A percentile compares a stretch with the other conserved stretches of the same genome.
phyloP scores from a whole-genome alignment of 2,888 invertebrate species.

The Drosophila diplacantha region DNA sequence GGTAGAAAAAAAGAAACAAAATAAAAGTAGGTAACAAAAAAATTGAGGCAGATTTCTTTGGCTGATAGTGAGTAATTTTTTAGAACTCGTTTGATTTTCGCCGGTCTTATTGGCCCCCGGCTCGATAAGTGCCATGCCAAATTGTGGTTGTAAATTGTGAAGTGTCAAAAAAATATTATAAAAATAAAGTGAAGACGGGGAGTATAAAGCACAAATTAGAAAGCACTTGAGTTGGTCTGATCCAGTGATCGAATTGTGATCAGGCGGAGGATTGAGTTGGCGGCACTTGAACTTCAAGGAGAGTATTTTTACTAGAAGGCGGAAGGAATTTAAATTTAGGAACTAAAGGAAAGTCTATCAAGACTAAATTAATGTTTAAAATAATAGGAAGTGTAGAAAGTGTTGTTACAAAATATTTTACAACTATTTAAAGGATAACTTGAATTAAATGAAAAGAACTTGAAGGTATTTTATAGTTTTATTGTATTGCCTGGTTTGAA shows the following conservation, averaged over 20 bases:
- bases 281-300: neutral
- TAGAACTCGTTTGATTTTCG: constrained; percentile 57
- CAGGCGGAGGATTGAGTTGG: constrained; percentile 21
- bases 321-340: neutral
- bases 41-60: constrained; percentile 60
- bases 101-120: constrained; percentile 42
- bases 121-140: constrained; percentile 60
- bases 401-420: neutral
- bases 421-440: too few relatives aligned
- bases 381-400: neutral
- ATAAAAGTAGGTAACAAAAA: constrained; percentile 43
- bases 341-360: neutral
- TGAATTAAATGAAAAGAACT: neutral
- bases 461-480: too few relatives aligned
- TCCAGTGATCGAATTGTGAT: constrained; percentile 24
- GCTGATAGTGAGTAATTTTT: constrained; percentile 55
- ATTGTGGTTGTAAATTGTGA: constrained; percentile 63
- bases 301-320: neutral
- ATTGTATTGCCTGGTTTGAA: too few relatives aligned
- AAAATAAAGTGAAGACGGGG: constrained; percentile 11
- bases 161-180: constrained; percentile 42
- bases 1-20: constrained; percentile 18
- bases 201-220: constrained; percentile 31
- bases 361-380: neutral
- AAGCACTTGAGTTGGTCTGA: constrained; percentile 29